Evolutionary conservation across 2,113 vertebrate species (phyloP).

Genomic region (Phoxinus phoxinus): DNA sequence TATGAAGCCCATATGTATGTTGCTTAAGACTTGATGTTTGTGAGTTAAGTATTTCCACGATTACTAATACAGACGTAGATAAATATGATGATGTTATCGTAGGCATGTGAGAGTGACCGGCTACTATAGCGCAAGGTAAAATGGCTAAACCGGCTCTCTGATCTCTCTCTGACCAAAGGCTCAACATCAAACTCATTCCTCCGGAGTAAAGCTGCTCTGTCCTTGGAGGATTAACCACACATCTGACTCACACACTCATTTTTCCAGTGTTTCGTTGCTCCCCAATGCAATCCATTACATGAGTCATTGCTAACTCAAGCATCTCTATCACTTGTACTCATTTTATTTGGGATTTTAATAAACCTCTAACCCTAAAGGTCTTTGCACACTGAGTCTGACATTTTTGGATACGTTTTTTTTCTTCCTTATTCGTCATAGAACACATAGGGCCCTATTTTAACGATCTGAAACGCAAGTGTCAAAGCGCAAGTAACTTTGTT

Average conservation of each 20-base stretch:
- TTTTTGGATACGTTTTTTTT: too few relatives aligned
- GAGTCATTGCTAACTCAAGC: neutral
- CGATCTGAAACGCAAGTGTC: too few relatives aligned
- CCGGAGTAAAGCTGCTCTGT: conserved; percentile 11
- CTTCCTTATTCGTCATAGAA: too few relatives aligned
- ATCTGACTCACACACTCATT: conserved; percentile 24
- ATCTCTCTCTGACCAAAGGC: neutral
- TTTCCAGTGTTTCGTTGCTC: conserved; percentile 2
- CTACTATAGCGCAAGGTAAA: neutral
- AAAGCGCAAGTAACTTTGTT: too few relatives aligned
- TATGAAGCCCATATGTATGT: neutral
- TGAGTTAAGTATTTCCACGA: neutral
- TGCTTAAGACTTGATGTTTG: neutral
- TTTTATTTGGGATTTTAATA: neutral
- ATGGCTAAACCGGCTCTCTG: neutral
- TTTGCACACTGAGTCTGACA: too few relatives aligned
- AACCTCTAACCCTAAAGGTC: neutral
- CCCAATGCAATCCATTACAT: neutral
- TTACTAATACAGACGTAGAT: neutral
- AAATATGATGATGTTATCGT: neutral
- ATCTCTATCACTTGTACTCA: neutral
- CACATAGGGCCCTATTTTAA: too few relatives aligned
- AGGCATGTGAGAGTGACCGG: conserved; percentile 7
- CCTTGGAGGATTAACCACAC: conserved; percentile 4
- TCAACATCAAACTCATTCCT: conserved; percentile 23